Conservation (phyloP, 2,113 vertebrate genomes). For the Pseudonaja textilis region DNA sequence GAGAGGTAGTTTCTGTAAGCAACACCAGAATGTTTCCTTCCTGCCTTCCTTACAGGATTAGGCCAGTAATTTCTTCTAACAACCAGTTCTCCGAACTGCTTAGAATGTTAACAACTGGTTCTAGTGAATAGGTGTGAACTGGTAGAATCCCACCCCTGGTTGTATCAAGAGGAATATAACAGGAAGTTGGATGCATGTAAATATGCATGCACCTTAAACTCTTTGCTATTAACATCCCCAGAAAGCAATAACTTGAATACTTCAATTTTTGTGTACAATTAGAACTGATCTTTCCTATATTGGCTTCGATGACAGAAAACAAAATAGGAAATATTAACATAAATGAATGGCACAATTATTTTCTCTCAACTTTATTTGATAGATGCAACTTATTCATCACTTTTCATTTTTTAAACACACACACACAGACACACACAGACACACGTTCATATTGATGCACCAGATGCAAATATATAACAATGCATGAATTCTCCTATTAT, state of each 20-base stretch:
- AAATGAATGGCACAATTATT: not conserved
- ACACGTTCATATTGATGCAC: not conserved
- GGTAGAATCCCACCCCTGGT: not conserved
- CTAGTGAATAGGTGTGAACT: no score
- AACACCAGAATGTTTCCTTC: no score
- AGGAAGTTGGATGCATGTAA: not conserved
- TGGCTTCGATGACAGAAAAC: not conserved
- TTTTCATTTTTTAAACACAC: no score
- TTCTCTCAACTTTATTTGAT: not conserved
- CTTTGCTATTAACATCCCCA: not conserved
- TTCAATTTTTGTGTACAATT: not conserved
- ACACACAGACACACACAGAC: no score
- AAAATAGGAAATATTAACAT: not conserved
- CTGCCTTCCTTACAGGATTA: no score
- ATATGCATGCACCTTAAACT: not conserved
- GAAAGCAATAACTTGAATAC: not conserved
- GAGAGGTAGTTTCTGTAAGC: no score
- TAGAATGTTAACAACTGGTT: no score
- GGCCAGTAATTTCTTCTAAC: no score
- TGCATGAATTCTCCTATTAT: constrained; percentile 64
- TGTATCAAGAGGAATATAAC: not conserved
- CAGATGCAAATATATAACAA: constrained; percentile 72
- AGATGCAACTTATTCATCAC: not conserved
- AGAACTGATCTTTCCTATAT: not conserved
- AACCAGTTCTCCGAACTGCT: no score